Evolutionary conservation across 2,888 invertebrate species (phyloP), one percentile per base, ranked within the genome.

Genomic region (Venusia cambrica): DNA sequence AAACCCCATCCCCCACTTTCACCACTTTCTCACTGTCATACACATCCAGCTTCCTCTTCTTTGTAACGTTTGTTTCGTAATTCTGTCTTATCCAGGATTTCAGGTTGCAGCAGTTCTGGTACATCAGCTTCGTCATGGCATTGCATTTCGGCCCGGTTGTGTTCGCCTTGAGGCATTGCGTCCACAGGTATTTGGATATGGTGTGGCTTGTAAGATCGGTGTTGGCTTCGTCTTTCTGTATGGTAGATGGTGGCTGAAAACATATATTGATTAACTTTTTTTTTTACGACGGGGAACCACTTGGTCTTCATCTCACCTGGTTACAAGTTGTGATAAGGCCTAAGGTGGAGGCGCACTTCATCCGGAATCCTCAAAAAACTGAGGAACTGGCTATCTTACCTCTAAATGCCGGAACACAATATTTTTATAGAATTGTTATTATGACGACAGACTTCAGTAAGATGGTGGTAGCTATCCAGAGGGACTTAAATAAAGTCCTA

Each of bases 61-160:
- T 61, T 37, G 54, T 48, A 24, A 10, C 16, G 15, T 46, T 57
- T 43, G 60, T 47, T 35, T 77, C 76, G 28, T 65, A 84, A 47
- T 84, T 67, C 57, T 79, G 70, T 45, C 79, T 58, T 47, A 85
- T 69, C 76, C 79, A 85, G 30, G 52, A 55, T 10, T 65, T 64
- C 2, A 77, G 46, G 41, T 70, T 74, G 56, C 68, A 80, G 48
- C 73, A 67, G 3, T 54, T 55, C 17, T 69, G 62, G 40, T 63
- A 68, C 54, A 75, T 71, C 17, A 69, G 40, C 58, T 80, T 84
- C 2, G 77, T 61, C 36, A 84, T 54, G 21, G 76, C 73, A 26
- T 62, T 53, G 54, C 84, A 83, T 61, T 87, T 85, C 0, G 74
- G 65, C 0, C 73, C 84, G 0, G 75, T 57, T 1, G 80, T 73